Conservation (phyloP, 2,888 invertebrate species). For the Philereme transversata region DNA sequence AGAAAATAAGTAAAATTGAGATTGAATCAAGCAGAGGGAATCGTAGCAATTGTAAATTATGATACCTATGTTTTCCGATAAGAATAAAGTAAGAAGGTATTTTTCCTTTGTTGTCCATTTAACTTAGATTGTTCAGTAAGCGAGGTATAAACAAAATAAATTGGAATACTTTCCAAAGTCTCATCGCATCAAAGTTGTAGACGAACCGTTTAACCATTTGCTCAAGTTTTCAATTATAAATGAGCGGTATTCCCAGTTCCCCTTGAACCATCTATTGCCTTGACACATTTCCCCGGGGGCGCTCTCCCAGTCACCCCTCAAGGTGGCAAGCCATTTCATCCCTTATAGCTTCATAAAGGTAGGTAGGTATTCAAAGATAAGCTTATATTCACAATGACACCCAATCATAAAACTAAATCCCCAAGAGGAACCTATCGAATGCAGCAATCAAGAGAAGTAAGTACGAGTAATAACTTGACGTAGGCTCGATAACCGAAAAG, state of each 20-base stretch:
- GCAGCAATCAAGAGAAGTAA: slow-evolving; percentile 13
- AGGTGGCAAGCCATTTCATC: slow-evolving; percentile 39
- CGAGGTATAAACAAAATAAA: slow-evolving; percentile 8
- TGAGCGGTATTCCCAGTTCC: slow-evolving; percentile 36
- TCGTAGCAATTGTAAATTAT: no score
- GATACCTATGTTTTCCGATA: not conserved
- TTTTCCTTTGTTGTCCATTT: not conserved
- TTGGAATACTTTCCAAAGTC: slow-evolving; percentile 19
- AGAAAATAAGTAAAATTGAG: not conserved
- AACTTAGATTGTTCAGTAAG: not conserved
- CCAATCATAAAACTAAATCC: slow-evolving; percentile 20
- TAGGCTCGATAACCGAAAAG: slow-evolving; percentile 14
- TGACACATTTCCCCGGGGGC: slow-evolving; percentile 57
- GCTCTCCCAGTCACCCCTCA: slow-evolving; percentile 25
- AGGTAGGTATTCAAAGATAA: slow-evolving; percentile 13
- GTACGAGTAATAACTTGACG: slow-evolving; percentile 8
- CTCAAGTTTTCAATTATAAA: slow-evolving; percentile 36
- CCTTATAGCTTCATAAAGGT: slow-evolving; percentile 40
- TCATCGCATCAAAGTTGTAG: slow-evolving; percentile 19
- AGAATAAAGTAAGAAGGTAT: not conserved
- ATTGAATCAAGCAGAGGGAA: not conserved
- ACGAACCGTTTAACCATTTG: slow-evolving; percentile 45
- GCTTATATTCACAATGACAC: slow-evolving; percentile 14
- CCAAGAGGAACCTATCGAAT: slow-evolving; percentile 22
- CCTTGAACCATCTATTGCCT: slow-evolving; percentile 63